A percentile compares a stretch with the other conserved stretches of the same genome.
Evolutionary conservation across 2,113 vertebrate genomes (phyloP).

Genomic region (Seriola quinqueradiata): DNA sequence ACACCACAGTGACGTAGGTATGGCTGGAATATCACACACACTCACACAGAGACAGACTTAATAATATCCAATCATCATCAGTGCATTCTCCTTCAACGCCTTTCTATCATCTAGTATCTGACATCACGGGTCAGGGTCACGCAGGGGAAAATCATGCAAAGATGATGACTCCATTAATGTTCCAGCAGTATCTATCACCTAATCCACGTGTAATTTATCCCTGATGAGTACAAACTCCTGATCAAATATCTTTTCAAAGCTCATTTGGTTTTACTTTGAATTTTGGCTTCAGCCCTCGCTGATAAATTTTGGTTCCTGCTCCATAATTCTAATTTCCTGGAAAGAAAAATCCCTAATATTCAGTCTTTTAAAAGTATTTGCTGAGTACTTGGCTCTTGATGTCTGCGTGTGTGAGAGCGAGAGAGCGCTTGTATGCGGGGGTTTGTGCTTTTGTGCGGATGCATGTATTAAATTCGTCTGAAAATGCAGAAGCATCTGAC

Average conservation of each 20-base stretch:
- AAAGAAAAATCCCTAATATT: slow-evolving; percentile 35
- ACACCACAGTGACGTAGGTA: slow-evolving; percentile 38
- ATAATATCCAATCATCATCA: slow-evolving; percentile 10
- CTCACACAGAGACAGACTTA: background rate
- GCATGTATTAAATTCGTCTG: slow-evolving; percentile 47
- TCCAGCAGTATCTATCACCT: slow-evolving; percentile 40
- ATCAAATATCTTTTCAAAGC: slow-evolving; percentile 44
- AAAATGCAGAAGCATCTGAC: slow-evolving; percentile 28
- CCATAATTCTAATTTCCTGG: slow-evolving; percentile 57
- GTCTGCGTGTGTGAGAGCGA: background rate
- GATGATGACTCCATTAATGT: slow-evolving; percentile 28
- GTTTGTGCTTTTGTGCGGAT: slow-evolving; percentile 22
- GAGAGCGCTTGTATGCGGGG: slow-evolving; percentile 6
- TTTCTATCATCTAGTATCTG: slow-evolving; percentile 34
- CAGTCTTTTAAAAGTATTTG: slow-evolving; percentile 49
- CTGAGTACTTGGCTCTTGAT: slow-evolving; percentile 47
- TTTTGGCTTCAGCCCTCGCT: slow-evolving; percentile 48
- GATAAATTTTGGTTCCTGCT: slow-evolving; percentile 47
- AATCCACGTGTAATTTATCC: slow-evolving; percentile 44
- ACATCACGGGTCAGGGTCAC: slow-evolving; percentile 18
- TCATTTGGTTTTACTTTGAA: slow-evolving; percentile 60
- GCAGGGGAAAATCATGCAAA: slow-evolving; percentile 27
- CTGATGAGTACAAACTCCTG: slow-evolving; percentile 50
- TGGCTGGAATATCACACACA: slow-evolving; percentile 5
- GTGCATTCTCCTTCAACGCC: slow-evolving; percentile 27